Percentiles rank a stretch among this genome's conserved stretches.
phyloP scores from a whole-genome alignment of 1,140 invertebrate species.

The Delia radicum region DNA sequence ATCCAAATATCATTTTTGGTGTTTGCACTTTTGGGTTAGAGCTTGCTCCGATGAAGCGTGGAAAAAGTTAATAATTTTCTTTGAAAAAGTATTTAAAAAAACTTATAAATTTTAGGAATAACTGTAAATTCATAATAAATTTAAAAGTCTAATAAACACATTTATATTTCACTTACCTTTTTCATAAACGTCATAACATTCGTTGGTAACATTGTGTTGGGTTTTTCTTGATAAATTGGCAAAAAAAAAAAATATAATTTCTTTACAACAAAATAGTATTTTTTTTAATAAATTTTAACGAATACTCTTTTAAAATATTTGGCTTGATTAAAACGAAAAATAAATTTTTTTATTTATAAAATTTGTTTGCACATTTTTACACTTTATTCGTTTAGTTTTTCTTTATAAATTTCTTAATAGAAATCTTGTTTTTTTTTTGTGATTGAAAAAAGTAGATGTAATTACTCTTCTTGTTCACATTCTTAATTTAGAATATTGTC shows the following conservation, averaged over 20 bases:
- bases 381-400: background rate
- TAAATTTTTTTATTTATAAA: background rate
- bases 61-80: no score
- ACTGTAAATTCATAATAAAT: no score
- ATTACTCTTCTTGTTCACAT: background rate
- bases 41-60: no score
- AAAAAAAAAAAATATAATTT: background rate
- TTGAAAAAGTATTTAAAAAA: no score
- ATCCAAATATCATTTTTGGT: no score
- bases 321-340: background rate
- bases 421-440: no score
- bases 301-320: background rate
- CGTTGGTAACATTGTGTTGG: conserved; percentile 69
- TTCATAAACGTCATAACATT: conserved; percentile 82
- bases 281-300: background rate
- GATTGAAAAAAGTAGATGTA: background rate
- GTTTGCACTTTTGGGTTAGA: no score
- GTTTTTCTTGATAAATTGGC: background rate
- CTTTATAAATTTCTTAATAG: background rate
- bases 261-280: background rate
- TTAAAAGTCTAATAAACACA: no score
- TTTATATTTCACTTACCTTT: conserved; percentile 76
- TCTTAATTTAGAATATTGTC: background rate
- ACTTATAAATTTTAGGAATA: no score
- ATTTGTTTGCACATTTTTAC: background rate